Evolutionary conservation across 2,888 invertebrate species (phyloP), one percentile per base, ranked within the genome.

Genomic region (Phlogophora meticulosa): DNA sequence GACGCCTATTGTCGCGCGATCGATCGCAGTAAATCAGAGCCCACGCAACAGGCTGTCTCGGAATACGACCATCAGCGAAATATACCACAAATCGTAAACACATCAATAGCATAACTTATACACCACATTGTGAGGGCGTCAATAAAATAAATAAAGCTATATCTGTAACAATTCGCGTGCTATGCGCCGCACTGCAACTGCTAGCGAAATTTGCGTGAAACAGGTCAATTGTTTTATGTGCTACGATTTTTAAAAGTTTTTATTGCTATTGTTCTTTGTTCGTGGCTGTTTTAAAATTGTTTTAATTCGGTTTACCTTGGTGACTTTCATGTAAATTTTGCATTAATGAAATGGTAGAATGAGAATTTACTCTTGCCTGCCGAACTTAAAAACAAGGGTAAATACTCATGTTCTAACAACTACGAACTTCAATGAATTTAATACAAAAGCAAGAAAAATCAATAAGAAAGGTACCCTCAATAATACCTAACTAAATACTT

Each of bases 21-120:
- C 86, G 80, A 79, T 78, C 62, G 68, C 76, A 61, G 86, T 94
- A 93, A 91, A 93, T 93, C 93, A 91, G 86, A 87, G 88, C 94
- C 94, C 83, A 93, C 94, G 90, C 90, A 83, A 85, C 83, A 85
- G 83, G 87, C 87, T 85, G 85, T 86, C 77, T 80, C 77, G 73
- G 71, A 80, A 76, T 83, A 68, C 68, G 64, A 52, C 86, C 86
- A 76, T 82, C 84, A 76, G 68, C 70, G 67, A 73, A 66, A 73
- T 67, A 76, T 77, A 73, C 78, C 78, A 84, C 76, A 81, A 75
- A 81, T 85, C 87, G 82, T 89, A 88, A 89, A 89, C 81, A 85
- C 83, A 84, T 87, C 85, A 84, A 82, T 84, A 80, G 81, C 76
- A 78, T 84, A 86, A 84, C 85, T 82, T 80, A 87, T 78, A 73